phyloP scores from a whole-genome alignment of 2,888 invertebrate genomes.

The Catocala nupta region DNA sequence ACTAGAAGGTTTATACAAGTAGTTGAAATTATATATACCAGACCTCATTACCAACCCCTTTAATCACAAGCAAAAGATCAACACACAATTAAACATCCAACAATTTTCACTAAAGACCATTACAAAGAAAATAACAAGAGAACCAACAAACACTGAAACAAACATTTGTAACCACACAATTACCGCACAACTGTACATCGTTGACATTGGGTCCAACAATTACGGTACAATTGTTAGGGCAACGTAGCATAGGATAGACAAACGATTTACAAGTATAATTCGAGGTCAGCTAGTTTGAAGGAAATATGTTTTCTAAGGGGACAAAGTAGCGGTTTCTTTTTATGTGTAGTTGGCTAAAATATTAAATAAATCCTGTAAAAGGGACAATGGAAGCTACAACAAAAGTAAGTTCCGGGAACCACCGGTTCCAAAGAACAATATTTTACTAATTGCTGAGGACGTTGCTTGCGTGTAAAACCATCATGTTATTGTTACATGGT shows the following conservation, averaged over 20 bases:
- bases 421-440: no score
- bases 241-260: constrained; percentile 19
- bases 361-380: no score
- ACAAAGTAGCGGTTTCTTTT: not conserved
- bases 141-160: constrained; percentile 2
- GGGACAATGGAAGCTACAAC: no score
- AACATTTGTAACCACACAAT: constrained; percentile 23
- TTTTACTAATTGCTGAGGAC: no score
- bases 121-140: constrained; percentile 24
- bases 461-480: no score
- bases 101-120: constrained; percentile 14
- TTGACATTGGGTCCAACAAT: constrained; percentile 36
- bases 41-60: not conserved
- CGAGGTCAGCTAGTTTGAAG: constrained; percentile 25
- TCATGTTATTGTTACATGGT: no score
- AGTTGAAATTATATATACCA: not conserved
- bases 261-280: constrained; percentile 31
- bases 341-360: not conserved
- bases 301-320: constrained; percentile 18
- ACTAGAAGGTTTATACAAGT: no score
- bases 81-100: constrained; percentile 9
- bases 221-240: constrained; percentile 14
- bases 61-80: not conserved
- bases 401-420: no score
- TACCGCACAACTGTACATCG: constrained; percentile 16